Evolutionary conservation across 2,113 vertebrate genomes (phyloP), one percentile per base, ranked within the genome.

Genomic region (Phaethon lepturus): DNA sequence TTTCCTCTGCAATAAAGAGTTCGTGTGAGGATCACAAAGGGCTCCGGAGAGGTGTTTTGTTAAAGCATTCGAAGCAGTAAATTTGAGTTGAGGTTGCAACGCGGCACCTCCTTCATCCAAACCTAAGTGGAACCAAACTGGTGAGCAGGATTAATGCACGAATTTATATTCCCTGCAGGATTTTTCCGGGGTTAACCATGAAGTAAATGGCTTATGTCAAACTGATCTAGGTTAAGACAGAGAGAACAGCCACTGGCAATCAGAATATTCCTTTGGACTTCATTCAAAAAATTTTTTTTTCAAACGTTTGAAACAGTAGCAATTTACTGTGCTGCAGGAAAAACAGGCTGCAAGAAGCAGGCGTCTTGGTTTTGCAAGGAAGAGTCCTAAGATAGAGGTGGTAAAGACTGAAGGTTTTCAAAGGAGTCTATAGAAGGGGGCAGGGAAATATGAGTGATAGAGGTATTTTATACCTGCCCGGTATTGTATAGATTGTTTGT

Each of bases 121-220:
- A 69, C 44, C 29, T 53, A 50, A 35, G 64, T 26, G 42, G 63
- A 89, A 83, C 17, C 74, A 47, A 92, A 67, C 35, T 29, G 47
- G 56, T 60, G 67, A 89, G 81, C 44, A 45, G 87, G 92, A 93
- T 93, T 96, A 96, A 77, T 22, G 53, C 64, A 20, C 8, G 44
- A 91, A 73, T 90, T 94, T 90, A 50, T 93, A 52, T 84, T 94
- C 81, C 59, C 87, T 52, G 86, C 63, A 97, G 95, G 93, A 90
- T 83, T 96, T 96, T 96, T 94, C 89, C 0, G 4, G 60, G 87
- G 91, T 82, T 94, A 96, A 94, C 91, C 10, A 10, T 40, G 38
- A 96, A 95, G 67, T 95, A 91, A 97, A 96, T 91, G 94, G 91
- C 84, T 97, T 97, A 90, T 91, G 95, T 97, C 95, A 96, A 96